Conservation (phyloP, 2,888 invertebrate genomes). For the Chymomyza caudatula region DNA sequence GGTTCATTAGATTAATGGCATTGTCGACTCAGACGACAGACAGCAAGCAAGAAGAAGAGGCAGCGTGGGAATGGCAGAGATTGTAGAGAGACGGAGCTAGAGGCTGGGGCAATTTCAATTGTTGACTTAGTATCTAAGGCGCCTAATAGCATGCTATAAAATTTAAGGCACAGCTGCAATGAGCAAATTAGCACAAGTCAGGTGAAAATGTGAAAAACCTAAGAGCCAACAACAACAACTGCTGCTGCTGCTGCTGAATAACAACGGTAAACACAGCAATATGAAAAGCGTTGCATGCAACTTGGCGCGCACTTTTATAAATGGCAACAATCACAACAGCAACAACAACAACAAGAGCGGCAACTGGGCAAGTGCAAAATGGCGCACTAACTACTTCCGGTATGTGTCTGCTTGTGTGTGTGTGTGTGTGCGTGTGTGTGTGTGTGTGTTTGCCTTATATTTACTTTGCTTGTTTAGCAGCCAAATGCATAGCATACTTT, state of each 20-base stretch:
- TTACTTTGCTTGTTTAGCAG: neutral
- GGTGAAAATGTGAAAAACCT: neutral
- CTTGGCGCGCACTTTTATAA: slow-evolving; percentile 19
- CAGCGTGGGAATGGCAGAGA: neutral
- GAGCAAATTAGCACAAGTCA: neutral
- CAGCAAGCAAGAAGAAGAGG: neutral
- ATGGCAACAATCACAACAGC: slow-evolving; percentile 11
- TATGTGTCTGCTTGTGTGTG: slow-evolving; percentile 11
- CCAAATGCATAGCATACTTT: slow-evolving; percentile 36
- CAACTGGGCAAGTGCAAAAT: slow-evolving; percentile 19
- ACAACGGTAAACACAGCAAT: neutral
- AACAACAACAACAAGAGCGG: neutral
- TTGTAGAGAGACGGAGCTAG: neutral
- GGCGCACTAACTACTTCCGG: slow-evolving; percentile 28
- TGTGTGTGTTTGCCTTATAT: neutral
- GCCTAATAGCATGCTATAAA: neutral
- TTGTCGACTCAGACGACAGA: neutral
- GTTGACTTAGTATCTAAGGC: neutral
- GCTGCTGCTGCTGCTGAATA: neutral
- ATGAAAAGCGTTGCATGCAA: slow-evolving; percentile 3
- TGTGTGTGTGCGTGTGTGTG: slow-evolving; percentile 2
- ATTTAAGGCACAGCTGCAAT: neutral
- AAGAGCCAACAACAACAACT: neutral
- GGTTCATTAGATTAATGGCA: slow-evolving; percentile 48
- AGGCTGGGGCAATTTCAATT: neutral